Evolutionary conservation across 2,888 invertebrate genomes (phyloP), one percentile per base, ranked within the genome.

Genomic region (Calephelis perditalis): DNA sequence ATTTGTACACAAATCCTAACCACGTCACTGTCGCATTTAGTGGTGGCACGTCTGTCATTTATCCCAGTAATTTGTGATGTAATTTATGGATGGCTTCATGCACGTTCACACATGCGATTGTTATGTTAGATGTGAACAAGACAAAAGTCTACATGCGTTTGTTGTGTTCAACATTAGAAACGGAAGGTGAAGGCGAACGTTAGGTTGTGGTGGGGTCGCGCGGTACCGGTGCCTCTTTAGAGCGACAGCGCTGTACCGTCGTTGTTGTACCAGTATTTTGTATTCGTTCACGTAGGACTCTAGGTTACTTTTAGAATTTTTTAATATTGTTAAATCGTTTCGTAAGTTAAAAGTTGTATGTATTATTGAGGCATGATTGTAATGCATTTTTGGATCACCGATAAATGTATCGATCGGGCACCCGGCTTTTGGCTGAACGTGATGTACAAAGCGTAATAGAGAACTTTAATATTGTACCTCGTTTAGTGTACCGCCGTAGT

Each of bases 321-420:
- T 76, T 73, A 86, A 84, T 86, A 84, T 86, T 84, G 86, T 88
- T 86, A 83, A 86, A 87, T 87, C 84, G 86, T 88, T 88, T 88
- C 80, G 84, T 88, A 86, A 88, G 87, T 88, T 88, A 77, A 82
- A 79, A 85, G 83, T 86, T 85, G 84, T 88, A 86, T 84, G 86
- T 86, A 82, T 83, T 81, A 81, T 83, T 81, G 81, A 83, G 76
- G 82, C 84, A 82, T 78, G 85, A 79, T 81, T 80, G 84, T 82
- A 81, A 78, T 81, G 84, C 85, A 77, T 83, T 82, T 52, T 82
- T 78, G 77, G 77, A 79, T 79, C 81, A 79, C 86, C 84, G 82
- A 80, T 79, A 70, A 75, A 76, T 81, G 81, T 83, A 83, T 78
- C 75, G 71, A 80, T 83, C 82, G 84, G 84, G 82, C 84, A 80